A percentile compares a stretch with the other conserved stretches of the same genome.
Conservation (phyloP, 2,113 vertebrate genomes). For the Proteles cristata region DNA sequence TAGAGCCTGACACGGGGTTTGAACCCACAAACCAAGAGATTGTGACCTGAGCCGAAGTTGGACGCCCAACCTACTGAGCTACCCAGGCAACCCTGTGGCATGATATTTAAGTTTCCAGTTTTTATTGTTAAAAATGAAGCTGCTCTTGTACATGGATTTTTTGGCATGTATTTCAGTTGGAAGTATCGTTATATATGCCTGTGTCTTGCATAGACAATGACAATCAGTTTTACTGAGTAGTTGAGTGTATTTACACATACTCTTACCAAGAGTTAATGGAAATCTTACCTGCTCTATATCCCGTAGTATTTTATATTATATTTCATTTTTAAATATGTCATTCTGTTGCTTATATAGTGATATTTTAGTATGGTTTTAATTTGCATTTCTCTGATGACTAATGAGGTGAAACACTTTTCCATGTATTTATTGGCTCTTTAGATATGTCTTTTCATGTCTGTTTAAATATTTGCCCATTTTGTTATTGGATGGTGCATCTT, state of each 20-base stretch:
- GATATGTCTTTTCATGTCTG: not conserved
- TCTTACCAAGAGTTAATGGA: not conserved
- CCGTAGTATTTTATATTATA: not conserved
- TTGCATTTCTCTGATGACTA: conserved; percentile 1
- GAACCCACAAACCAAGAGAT: too few relatives aligned
- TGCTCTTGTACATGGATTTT: not conserved
- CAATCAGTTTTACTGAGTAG: not conserved
- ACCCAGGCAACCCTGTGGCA: not conserved
- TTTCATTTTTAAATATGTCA: not conserved
- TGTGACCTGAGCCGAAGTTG: too few relatives aligned
- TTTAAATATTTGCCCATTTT: conserved; percentile 30
- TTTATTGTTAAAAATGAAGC: not conserved
- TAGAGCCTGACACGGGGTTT: too few relatives aligned
- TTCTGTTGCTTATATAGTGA: not conserved
- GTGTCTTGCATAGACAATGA: not conserved
- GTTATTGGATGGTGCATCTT: not conserved
- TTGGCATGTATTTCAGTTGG: not conserved
- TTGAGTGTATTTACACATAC: not conserved
- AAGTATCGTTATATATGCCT: not conserved
- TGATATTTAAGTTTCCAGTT: not conserved
- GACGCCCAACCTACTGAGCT: too few relatives aligned
- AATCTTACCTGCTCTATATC: not conserved
- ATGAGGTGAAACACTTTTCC: not conserved
- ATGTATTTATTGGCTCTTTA: not conserved
- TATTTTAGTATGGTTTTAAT: conserved; percentile 15